Percentiles rank a stretch among this genome's conserved stretches.
Conservation (phyloP, 2,888 invertebrate species). For the Spodoptera littoralis region DNA sequence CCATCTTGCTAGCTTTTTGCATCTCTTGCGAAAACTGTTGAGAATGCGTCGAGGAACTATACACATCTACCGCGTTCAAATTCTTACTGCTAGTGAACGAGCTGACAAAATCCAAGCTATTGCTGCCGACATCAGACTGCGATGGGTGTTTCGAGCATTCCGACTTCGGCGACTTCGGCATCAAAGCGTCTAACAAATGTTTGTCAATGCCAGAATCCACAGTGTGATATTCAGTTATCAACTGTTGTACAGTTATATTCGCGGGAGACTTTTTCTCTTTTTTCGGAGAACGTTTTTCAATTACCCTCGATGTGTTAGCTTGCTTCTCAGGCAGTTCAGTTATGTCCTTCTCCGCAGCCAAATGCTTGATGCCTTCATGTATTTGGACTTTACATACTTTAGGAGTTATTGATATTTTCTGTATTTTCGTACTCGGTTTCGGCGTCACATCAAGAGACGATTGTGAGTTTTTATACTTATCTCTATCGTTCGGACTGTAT, state of each 20-base stretch:
- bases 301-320: background rate
- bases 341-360: constrained; percentile 41
- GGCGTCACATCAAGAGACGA: constrained; percentile 70
- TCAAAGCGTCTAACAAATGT: constrained; percentile 48
- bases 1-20: constrained; percentile 20
- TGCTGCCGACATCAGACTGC: background rate
- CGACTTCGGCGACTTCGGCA: constrained; percentile 24
- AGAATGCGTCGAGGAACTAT: background rate
- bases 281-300: constrained; percentile 40
- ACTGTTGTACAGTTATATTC: constrained; percentile 64
- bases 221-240: constrained; percentile 63
- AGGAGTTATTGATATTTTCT: constrained; percentile 68
- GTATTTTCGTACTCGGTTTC: constrained; percentile 73
- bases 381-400: background rate
- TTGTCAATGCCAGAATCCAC: constrained; percentile 47
- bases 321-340: background rate
- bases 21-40: background rate
- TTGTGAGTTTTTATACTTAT: constrained; percentile 39
- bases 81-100: constrained; percentile 71
- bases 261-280: constrained; percentile 43
- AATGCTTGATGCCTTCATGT: background rate
- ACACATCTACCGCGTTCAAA: constrained; percentile 38
- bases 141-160: constrained; percentile 16
- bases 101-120: constrained; percentile 38
- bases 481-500: constrained; percentile 62